A percentile compares a stretch with the other conserved stretches of the same genome.
phyloP scores from a whole-genome alignment of 2,888 invertebrate species.

The Leucophenga maculata region DNA sequence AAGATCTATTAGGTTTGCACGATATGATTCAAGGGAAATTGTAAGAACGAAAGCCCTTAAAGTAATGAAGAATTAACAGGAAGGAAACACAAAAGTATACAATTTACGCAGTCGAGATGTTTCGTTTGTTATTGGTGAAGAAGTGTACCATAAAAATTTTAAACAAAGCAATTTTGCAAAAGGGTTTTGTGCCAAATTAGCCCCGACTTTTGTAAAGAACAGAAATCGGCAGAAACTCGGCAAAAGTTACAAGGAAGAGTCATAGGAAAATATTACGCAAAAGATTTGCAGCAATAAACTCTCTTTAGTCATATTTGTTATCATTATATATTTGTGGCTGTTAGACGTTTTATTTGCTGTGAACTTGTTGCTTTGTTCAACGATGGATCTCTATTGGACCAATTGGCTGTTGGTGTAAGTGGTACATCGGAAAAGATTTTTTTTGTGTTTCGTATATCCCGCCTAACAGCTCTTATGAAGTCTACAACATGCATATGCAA shows the following conservation, averaged over 20 bases:
- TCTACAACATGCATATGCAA: no score
- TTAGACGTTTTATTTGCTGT: no score
- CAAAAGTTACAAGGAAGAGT: neutral
- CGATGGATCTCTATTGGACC: no score
- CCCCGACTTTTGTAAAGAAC: no score
- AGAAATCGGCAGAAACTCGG: no score
- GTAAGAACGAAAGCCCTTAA: neutral
- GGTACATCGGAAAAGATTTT: no score
- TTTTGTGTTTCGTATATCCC: no score
- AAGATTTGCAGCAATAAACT: neutral
- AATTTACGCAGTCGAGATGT: conserved; percentile 18
- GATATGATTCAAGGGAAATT: conserved; percentile 15
- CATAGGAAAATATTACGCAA: neutral
- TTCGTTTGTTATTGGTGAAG: conserved; percentile 11
- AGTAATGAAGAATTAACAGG: conserved; percentile 3
- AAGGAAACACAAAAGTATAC: conserved; percentile 4
- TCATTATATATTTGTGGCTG: no score
- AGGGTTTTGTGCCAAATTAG: neutral
- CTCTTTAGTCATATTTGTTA: no score
- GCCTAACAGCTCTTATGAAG: no score
- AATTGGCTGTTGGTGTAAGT: no score
- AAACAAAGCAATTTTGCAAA: neutral
- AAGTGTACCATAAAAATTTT: neutral
- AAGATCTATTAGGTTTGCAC: conserved; percentile 1
- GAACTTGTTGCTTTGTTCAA: no score